These are phyloP conservation scores for Drosophila parabipectinata DNA, from an alignment of 1,140 invertebrate species.

Conservation along the genomic window DNA sequence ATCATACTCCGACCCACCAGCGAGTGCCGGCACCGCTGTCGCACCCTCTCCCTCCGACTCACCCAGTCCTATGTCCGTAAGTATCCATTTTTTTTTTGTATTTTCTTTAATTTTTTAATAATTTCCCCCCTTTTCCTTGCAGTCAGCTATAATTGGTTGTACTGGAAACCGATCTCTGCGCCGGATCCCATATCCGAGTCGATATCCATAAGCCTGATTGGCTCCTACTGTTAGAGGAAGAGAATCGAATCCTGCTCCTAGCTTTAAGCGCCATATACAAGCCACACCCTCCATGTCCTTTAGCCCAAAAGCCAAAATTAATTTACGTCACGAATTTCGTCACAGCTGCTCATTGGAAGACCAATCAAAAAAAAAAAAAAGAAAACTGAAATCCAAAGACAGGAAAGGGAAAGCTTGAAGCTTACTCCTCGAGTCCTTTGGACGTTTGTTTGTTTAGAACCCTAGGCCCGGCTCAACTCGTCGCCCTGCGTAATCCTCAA, in stretches of 20 bases:
- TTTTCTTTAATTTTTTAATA: not conserved
- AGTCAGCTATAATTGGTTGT: slow-evolving; percentile 93
- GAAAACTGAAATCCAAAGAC: slow-evolving; percentile 2
- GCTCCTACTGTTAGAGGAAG: slow-evolving; percentile 87
- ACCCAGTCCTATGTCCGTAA: slow-evolving; percentile 88
- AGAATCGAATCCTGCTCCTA: slow-evolving; percentile 11
- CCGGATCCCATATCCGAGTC: slow-evolving; percentile 85
- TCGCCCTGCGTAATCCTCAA: slow-evolving; percentile 38
- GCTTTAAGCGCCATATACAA: slow-evolving; percentile 34
- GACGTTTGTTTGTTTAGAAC: not conserved
- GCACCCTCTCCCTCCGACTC: slow-evolving; percentile 86
- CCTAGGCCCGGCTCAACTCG: slow-evolving; percentile 25
- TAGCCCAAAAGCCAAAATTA: slow-evolving; percentile 35
- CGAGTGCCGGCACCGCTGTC: slow-evolving; percentile 87
- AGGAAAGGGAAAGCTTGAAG: slow-evolving; percentile 10
- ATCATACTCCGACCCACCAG: slow-evolving; percentile 88
- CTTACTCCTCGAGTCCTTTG: slow-evolving; percentile 3
- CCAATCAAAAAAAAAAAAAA: slow-evolving; percentile 17
- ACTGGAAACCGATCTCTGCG: slow-evolving; percentile 89
- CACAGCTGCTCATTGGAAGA: slow-evolving; percentile 8
- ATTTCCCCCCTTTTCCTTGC: slow-evolving; percentile 59
- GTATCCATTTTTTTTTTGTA: slow-evolving; percentile 68
- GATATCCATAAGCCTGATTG: slow-evolving; percentile 88
- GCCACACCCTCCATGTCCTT: not conserved
- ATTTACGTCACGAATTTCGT: slow-evolving; percentile 40